These are phyloP conservation scores for Athalia cordata DNA, from an alignment of 2,888 invertebrate genomes.

Conservation along the genomic window DNA sequence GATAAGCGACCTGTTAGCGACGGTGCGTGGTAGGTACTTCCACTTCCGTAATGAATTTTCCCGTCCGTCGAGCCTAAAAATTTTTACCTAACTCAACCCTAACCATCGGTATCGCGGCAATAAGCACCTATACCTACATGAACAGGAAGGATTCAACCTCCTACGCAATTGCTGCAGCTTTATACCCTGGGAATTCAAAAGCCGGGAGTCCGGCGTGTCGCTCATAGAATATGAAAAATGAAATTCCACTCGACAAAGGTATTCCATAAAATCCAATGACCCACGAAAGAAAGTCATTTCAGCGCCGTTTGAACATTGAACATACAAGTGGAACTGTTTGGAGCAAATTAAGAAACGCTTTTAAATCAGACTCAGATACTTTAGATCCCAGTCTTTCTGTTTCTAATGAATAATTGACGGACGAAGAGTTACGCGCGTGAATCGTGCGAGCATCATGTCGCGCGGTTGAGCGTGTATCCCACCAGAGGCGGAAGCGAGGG, in stretches of 20 bases:
- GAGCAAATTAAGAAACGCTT: too few relatives aligned
- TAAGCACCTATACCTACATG: background rate
- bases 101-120: background rate
- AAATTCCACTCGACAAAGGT: too few relatives aligned
- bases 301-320: too few relatives aligned
- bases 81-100: constrained; percentile 19
- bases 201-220: constrained; percentile 24
- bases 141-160: constrained; percentile 34
- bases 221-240: background rate
- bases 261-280: too few relatives aligned
- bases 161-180: constrained; percentile 16
- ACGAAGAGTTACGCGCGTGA: constrained; percentile 40
- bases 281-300: too few relatives aligned
- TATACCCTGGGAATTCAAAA: constrained; percentile 4
- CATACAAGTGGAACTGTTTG: too few relatives aligned
- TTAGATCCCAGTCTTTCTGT: background rate
- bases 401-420: background rate
- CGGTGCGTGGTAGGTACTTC: constrained; percentile 32
- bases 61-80: constrained; percentile 44
- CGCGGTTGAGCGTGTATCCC: constrained; percentile 46
- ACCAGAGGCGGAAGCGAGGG: constrained; percentile 55
- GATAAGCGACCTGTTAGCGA: constrained; percentile 43
- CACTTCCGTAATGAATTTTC: constrained; percentile 46
- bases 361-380: too few relatives aligned
- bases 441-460: constrained; percentile 44